Percentiles rank a stretch among this genome's conserved stretches.
Conservation (phyloP, 2,888 invertebrate genomes). For the Noctua janthina region DNA sequence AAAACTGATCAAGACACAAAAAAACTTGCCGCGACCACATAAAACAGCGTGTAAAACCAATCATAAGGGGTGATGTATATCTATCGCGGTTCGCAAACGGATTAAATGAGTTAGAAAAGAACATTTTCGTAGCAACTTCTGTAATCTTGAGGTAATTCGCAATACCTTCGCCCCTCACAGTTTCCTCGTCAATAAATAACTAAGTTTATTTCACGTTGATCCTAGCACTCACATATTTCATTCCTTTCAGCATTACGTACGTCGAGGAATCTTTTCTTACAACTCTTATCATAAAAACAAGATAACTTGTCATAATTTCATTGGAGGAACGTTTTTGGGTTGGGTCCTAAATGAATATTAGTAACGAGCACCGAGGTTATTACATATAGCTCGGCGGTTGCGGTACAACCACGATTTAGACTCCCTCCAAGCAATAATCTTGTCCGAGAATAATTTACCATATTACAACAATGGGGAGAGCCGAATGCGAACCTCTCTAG, state of each 20-base stretch:
- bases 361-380: slow-evolving; percentile 31
- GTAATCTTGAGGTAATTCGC: slow-evolving; percentile 71
- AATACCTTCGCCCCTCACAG: slow-evolving; percentile 65
- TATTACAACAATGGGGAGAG: slow-evolving; percentile 53
- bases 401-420: slow-evolving; percentile 45
- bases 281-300: slow-evolving; percentile 69
- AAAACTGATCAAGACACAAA: slow-evolving; percentile 43
- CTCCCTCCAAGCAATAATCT: slow-evolving; percentile 53
- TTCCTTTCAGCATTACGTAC: slow-evolving; percentile 70
- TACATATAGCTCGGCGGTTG: slow-evolving; percentile 33
- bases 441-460: slow-evolving; percentile 58
- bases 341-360: slow-evolving; percentile 62
- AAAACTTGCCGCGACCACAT: slow-evolving; percentile 46
- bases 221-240: slow-evolving; percentile 75
- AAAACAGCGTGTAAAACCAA: slow-evolving; percentile 63
- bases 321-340: slow-evolving; percentile 48
- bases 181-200: slow-evolving; percentile 71
- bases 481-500: slow-evolving; percentile 46
- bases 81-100: slow-evolving; percentile 63
- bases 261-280: slow-evolving; percentile 69
- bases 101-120: slow-evolving; percentile 71
- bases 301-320: slow-evolving; percentile 70
- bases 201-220: slow-evolving; percentile 74
- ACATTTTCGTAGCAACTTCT: slow-evolving; percentile 69
- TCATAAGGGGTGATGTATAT: slow-evolving; percentile 65